These are phyloP conservation scores for Sepioteuthis lessoniana DNA, from an alignment of 2,888 invertebrate species.

Conservation along the genomic window DNA sequence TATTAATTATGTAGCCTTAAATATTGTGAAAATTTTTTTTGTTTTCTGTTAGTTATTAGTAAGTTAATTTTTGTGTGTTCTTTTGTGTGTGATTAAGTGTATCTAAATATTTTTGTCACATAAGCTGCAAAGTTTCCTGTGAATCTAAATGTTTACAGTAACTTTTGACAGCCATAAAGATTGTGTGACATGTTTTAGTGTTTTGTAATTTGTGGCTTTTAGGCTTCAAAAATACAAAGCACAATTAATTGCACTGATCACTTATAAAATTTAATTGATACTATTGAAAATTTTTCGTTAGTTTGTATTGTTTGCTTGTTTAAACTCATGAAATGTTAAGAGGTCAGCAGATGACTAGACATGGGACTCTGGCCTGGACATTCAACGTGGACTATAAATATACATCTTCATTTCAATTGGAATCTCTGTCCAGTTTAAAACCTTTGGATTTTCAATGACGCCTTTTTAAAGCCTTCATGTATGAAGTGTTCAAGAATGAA, in stretches of 20 bases:
- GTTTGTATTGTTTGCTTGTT: neutral
- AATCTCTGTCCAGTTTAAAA: neutral
- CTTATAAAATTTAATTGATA: neutral
- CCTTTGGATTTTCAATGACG: neutral
- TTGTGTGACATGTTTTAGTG: conserved; percentile 24
- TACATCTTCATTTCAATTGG: conserved; percentile 10
- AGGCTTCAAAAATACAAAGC: neutral
- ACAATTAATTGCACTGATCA: neutral
- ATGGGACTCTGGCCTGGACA: neutral
- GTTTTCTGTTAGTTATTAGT: neutral
- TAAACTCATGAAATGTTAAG: conserved; percentile 13
- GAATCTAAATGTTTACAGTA: neutral
- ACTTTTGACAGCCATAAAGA: neutral
- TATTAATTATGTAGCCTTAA: neutral
- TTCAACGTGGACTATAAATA: neutral
- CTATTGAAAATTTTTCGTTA: neutral
- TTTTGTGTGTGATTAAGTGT: neutral
- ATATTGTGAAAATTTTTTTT: neutral
- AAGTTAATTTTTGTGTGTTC: neutral
- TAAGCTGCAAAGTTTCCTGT: neutral
- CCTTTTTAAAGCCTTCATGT: no score
- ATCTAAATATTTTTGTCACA: neutral
- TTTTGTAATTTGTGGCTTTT: neutral
- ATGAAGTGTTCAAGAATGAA: no score
- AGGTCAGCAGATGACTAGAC: neutral